Evolutionary conservation across 2,113 vertebrate species (phyloP).

Genomic region (Hippoglossus stenolepis): DNA sequence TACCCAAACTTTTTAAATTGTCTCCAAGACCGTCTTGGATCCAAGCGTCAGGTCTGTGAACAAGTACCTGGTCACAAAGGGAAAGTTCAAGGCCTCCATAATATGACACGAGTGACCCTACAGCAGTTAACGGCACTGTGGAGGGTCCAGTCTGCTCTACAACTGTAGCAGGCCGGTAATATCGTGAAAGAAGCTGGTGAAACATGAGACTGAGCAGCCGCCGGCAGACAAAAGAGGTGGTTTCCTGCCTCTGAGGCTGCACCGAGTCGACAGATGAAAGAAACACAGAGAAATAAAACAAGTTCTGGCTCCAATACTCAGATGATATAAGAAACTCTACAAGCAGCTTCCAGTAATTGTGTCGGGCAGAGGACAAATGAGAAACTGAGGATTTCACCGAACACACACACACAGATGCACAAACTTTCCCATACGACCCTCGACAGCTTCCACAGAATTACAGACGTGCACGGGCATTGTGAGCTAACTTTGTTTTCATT

Average conservation of each 20-base stretch:
- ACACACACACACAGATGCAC: background rate
- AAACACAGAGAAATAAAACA: background rate
- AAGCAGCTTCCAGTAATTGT: conserved; percentile 3
- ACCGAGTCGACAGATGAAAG: background rate
- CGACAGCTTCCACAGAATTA: conserved; percentile 33
- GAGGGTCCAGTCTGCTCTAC: conserved; percentile 19
- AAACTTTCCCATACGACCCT: conserved; percentile 36
- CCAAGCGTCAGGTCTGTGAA: background rate
- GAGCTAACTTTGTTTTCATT: conserved; percentile 78
- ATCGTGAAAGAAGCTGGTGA: conserved; percentile 51
- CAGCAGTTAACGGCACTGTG: background rate
- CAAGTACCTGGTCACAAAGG: background rate
- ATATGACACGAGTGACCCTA: conserved; percentile 18
- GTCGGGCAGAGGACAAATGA: background rate
- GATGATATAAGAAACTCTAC: background rate
- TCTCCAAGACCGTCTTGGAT: too few relatives aligned
- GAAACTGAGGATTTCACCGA: background rate
- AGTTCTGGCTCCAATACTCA: background rate
- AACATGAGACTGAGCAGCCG: conserved; percentile 41
- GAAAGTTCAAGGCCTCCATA: conserved; percentile 19
- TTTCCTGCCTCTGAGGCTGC: conserved; percentile 23
- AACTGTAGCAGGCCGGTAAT: conserved; percentile 2
- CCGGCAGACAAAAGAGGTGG: conserved; percentile 18
- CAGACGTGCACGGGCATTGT: conserved; percentile 28
- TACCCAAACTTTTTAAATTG: too few relatives aligned